A percentile compares a stretch with the other conserved stretches of the same genome.
phyloP scores from a whole-genome alignment of 1,140 invertebrate genomes.

The Aphelenchoides besseyi region DNA sequence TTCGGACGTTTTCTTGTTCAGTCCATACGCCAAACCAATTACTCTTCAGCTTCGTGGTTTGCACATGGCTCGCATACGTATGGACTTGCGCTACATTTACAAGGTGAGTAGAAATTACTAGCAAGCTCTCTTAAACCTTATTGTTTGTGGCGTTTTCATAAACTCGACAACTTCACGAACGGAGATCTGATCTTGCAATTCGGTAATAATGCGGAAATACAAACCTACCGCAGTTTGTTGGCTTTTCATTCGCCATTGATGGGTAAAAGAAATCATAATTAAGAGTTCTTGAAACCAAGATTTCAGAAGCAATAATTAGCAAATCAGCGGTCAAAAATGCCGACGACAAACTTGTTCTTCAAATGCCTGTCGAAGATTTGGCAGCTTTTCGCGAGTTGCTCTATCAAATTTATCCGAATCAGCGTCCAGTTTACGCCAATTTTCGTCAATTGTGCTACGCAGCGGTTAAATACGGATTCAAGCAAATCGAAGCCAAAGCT shows the following conservation, averaged over 20 bases:
- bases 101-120: constrained; percentile 8
- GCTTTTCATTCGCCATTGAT: not conserved
- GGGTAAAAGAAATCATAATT: not conserved
- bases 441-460: not conserved
- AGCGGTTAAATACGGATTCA: constrained; percentile 12
- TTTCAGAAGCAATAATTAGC: not conserved
- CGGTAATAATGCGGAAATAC: not conserved
- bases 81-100: constrained; percentile 18
- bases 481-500: not conserved
- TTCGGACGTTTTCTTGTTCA: constrained; percentile 1
- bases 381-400: constrained; percentile 4
- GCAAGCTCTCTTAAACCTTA: not conserved
- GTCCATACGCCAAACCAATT: constrained; percentile 1
- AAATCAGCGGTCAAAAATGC: not conserved
- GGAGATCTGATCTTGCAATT: constrained; percentile 8
- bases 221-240: constrained; percentile 8
- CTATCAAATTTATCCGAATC: not conserved
- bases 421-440: constrained; percentile 6
- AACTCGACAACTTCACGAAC: constrained; percentile 2
- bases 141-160: not conserved
- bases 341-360: not conserved
- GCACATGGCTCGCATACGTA: not conserved
- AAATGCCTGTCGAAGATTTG: not conserved
- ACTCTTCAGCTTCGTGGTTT: not conserved
- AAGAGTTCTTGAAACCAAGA: no score